A percentile compares a stretch with the other conserved stretches of the same genome.
Evolutionary conservation across 2,113 vertebrate species (phyloP).

Genomic region (Oncorhynchus gorbuscha): DNA sequence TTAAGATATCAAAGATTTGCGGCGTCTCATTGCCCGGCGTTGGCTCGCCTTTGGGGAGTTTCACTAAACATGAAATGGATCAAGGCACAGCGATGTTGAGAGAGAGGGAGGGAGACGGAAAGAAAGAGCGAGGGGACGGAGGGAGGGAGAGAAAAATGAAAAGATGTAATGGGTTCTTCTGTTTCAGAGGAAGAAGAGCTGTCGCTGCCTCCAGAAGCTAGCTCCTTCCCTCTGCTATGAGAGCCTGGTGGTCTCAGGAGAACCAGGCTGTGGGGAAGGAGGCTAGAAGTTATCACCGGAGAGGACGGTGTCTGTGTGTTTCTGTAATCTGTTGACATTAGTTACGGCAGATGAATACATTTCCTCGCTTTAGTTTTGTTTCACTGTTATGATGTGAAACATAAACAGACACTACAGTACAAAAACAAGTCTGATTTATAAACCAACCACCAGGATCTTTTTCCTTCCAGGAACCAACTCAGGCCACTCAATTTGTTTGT

Average conservation of each 20-base stretch:
- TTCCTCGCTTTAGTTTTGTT: constrained; percentile 38
- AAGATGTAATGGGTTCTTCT: constrained; percentile 62
- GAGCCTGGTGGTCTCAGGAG: constrained; percentile 58
- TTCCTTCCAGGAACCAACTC: neutral
- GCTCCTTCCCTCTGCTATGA: constrained; percentile 52
- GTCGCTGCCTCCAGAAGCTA: constrained; percentile 42
- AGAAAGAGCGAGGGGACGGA: neutral
- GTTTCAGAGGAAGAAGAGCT: constrained; percentile 51
- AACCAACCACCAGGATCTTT: neutral
- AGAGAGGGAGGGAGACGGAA: constrained; percentile 12
- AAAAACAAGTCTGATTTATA: constrained; percentile 47
- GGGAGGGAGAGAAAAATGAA: constrained; percentile 55
- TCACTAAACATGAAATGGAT: constrained; percentile 75
- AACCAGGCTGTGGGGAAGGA: constrained; percentile 45
- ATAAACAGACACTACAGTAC: constrained; percentile 46
- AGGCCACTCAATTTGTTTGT: neutral
- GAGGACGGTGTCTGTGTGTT: constrained; percentile 50
- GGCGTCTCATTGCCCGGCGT: constrained; percentile 65
- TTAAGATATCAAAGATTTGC: constrained; percentile 79
- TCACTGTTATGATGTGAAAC: constrained; percentile 39
- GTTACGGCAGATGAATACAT: constrained; percentile 54
- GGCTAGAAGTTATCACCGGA: constrained; percentile 61
- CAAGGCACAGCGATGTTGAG: constrained; percentile 60
- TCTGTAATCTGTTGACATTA: constrained; percentile 62
- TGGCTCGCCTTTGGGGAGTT: constrained; percentile 70